phyloP scores from a whole-genome alignment of 2,888 invertebrate genomes.

The Mesopsocus fuscifrons region DNA sequence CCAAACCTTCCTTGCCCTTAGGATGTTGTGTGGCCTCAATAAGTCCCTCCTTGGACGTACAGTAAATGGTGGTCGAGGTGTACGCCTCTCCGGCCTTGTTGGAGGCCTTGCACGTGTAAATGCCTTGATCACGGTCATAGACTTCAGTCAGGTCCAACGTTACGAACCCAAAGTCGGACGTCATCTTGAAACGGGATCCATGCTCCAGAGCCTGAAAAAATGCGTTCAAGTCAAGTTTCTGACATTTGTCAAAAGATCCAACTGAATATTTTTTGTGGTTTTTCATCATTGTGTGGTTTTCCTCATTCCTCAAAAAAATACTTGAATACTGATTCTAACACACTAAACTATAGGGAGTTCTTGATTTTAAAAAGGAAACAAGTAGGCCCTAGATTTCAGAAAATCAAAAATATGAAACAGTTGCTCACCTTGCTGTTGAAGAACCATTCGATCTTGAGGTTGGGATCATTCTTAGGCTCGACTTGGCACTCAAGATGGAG shows the following conservation, averaged over 20 bases:
- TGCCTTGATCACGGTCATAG: conserved; percentile 84
- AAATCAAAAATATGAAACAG: conserved; percentile 44
- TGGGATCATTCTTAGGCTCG: conserved; percentile 83
- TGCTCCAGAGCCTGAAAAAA: background rate
- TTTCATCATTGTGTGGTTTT: too few relatives aligned
- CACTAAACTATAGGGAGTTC: too few relatives aligned
- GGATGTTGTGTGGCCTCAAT: conserved; percentile 86
- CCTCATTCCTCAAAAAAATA: too few relatives aligned
- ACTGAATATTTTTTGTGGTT: too few relatives aligned
- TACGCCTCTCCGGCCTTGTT: conserved; percentile 82
- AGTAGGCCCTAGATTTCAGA: background rate
- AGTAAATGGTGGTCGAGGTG: conserved; percentile 75
- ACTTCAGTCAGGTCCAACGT: conserved; percentile 83
- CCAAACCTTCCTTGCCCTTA: conserved; percentile 82
- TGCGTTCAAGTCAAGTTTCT: background rate
- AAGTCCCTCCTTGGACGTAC: conserved; percentile 59
- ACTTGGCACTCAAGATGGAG: conserved; percentile 88
- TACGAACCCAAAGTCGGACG: conserved; percentile 91
- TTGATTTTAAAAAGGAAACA: conserved; percentile 7
- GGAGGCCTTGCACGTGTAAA: conserved; percentile 79
- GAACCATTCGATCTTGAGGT: conserved; percentile 83
- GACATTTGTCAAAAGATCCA: too few relatives aligned
- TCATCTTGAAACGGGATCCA: conserved; percentile 70
- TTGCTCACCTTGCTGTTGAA: conserved; percentile 87
- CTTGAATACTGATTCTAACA: too few relatives aligned